Conservation (phyloP, 1,140 invertebrate genomes). For the Armadillidium nasatum region DNA sequence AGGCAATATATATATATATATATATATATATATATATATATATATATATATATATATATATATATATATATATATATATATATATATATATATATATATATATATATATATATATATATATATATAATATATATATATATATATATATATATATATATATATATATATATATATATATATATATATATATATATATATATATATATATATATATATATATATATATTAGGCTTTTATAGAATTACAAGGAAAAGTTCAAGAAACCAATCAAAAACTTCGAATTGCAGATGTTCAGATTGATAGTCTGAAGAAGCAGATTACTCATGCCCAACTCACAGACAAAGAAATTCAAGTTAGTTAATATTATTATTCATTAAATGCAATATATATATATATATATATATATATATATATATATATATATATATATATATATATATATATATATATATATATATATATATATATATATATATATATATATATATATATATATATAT, state of each 20-base stretch:
- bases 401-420: background rate
- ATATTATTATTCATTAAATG: no score
- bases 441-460: conserved; percentile 19
- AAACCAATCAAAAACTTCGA: conserved; percentile 72
- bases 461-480: background rate
- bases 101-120: background rate
- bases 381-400: background rate
- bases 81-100: background rate
- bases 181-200: background rate
- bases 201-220: background rate
- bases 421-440: conserved; percentile 13
- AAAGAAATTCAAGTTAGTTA: conserved; percentile 55
- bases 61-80: background rate
- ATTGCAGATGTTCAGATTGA: conserved; percentile 73
- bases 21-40: background rate
- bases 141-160: no score
- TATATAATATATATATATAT: no score
- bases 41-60: background rate
- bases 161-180: no score
- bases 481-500: background rate
- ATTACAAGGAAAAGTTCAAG: conserved; percentile 72
- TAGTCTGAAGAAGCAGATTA: conserved; percentile 62
- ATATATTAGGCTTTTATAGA: conserved; percentile 67
- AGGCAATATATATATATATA: background rate
- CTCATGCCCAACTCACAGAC: conserved; percentile 66